Percentiles rank a stretch among this genome's conserved stretches.
phyloP scores from a whole-genome alignment of 2,797 vertebrate species.

The Aplochiton taeniatus region DNA sequence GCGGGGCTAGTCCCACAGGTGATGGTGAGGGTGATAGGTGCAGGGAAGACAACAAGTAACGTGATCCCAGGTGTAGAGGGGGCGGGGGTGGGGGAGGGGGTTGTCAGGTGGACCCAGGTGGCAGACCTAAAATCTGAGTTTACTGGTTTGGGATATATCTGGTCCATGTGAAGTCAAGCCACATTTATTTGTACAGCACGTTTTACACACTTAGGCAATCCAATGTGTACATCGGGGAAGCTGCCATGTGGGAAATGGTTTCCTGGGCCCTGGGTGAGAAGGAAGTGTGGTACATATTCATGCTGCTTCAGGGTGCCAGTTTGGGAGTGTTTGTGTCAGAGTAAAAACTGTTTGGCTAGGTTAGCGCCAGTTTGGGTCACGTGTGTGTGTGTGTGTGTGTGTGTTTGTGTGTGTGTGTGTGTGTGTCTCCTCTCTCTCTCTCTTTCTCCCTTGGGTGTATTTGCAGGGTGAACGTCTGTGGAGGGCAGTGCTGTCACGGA shows the following conservation, averaged over 20 bases:
- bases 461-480: conserved; percentile 93
- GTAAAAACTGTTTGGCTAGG: background rate
- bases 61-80: no score
- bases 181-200: no score
- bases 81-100: no score
- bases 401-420: conserved; percentile 13
- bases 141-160: no score
- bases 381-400: conserved; percentile 11
- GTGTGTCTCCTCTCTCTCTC: conserved; percentile 1
- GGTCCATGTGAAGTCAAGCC: no score
- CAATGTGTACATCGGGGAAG: no score
- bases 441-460: conserved; percentile 38
- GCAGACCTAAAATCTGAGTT: no score
- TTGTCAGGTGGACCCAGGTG: no score
- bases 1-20: background rate
- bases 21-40: conserved; percentile 21
- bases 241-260: no score
- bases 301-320: background rate
- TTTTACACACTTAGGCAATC: no score
- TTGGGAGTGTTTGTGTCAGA: conserved; percentile 12
- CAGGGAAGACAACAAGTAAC: background rate
- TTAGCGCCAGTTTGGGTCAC: background rate
- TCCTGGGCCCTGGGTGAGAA: no score
- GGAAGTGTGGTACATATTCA: no score
- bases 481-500: conserved; percentile 95